Base-by-base conservation (phyloP, 2,113 vertebrate species). In the Elephantulus edwardii region DNA sequence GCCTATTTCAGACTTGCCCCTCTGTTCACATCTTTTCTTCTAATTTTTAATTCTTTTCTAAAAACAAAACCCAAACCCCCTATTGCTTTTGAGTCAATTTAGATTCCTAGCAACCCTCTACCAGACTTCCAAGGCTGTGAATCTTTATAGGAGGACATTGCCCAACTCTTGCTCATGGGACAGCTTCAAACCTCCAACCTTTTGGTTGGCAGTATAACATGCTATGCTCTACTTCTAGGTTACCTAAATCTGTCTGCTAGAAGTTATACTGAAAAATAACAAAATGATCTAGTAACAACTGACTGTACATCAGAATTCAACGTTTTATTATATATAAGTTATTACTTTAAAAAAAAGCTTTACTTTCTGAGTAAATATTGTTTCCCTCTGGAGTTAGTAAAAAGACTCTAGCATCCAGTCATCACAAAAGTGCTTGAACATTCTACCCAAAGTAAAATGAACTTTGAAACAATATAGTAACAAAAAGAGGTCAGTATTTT, bases 311-410 rank as follows among this genome's bases (percentile, higher is more conserved):
- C n/a, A n/a, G n/a, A 90, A 75, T 86, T 90, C n/a, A 79, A 52
- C 66, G 19, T 58, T 95, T n/a, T 20, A 17, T 46, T 72, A 40
- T 54, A 17, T 79, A 20, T n/a, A n/a, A n/a, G n/a, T 89, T 92
- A 92, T 86, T 88, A 85, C 68, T 89, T 74, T 14, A 82, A 86
- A 60, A 42, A 74, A 60, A 3, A 1, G 22, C 86, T 92, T 91
- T 92, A 80, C 77, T 89, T 94, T 80, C 52, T 50, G 66, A 95
- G 19, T 92, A 92, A 78, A 1, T 92, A 88, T 48, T 2, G 62
- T 6, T 76, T 88, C 38, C 62, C 1, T 28, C 13, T 35, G 44
- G 56, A 12, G 38, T 35, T 48, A 8, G 6, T 35, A 30, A 11
- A 16, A 50, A 40, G 30, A n/a, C 82, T 89, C 24, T 40, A 54